These are phyloP conservation scores for Passerina amoena DNA, from an alignment of 2,113 vertebrate genomes.

Conservation along the genomic window DNA sequence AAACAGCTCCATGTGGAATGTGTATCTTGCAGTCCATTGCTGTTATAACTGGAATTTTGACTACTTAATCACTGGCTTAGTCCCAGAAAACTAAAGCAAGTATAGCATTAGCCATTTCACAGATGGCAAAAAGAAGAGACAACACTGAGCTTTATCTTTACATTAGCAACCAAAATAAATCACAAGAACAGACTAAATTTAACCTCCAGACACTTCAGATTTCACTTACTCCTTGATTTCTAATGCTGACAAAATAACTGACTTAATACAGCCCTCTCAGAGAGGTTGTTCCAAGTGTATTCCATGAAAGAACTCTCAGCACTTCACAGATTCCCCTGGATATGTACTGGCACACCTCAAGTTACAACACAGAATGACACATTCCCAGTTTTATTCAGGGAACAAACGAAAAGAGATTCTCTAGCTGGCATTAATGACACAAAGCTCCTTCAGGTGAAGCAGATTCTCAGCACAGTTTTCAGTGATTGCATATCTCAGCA, in stretches of 20 bases:
- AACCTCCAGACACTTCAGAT: not conserved
- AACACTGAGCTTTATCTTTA: not conserved
- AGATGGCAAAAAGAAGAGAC: not conserved
- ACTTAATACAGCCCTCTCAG: not conserved
- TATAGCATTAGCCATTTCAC: not conserved
- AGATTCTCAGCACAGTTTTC: not conserved
- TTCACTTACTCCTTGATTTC: not conserved
- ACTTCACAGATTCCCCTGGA: not conserved
- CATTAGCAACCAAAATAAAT: not conserved
- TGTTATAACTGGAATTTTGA: not conserved
- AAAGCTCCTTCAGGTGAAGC: not conserved
- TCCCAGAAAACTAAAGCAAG: not conserved
- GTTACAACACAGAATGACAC: fast-evolving
- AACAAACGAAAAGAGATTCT: not conserved
- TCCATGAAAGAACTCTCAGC: not conserved
- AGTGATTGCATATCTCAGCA: not conserved
- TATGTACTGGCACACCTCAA: not conserved
- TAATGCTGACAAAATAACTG: not conserved
- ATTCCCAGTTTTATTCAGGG: not conserved
- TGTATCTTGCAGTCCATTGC: not conserved
- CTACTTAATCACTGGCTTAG: not conserved
- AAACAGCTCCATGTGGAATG: not conserved
- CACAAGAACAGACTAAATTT: not conserved
- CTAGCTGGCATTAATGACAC: not conserved
- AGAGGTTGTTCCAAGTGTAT: not conserved